Base-by-base conservation (phyloP, 2,888 invertebrate genomes). In the Ametastegia equiseti region DNA sequence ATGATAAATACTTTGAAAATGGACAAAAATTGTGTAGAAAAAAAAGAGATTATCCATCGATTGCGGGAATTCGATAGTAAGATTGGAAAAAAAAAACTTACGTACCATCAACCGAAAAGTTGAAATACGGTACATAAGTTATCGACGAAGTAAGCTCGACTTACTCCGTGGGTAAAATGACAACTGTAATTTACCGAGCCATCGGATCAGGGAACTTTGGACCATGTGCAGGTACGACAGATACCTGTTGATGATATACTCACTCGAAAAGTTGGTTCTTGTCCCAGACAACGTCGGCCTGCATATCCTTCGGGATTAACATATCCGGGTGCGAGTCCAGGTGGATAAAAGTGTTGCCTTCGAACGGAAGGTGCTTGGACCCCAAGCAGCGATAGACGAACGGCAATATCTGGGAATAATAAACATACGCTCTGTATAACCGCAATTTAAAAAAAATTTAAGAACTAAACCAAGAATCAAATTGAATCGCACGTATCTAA, bases 291-390 rank as follows among this genome's bases (percentile, higher is more conserved):
- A 94, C 94, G 82, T 95, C 95, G 7, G 97, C 96, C 81, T 94
- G 93, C 93, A 98, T 94, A 84, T 95, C 93, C 84, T 95, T 94
- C 54, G 97, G 96, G 86, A 98, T 94, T 19, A 97, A 94, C 94
- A 98, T 94, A 89, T 98, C 98, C 5, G 98, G 98, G 92, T 98
- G 98, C 0, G 98, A 97, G 91, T 98, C 98, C 85, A 98, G 95
- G 91, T 98, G 98, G 45, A 98, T 92, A 81, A 98, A 92, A 0
- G 95, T 94, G 80, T 95, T 95, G 69, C 95, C 95, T 88, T 95
- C 94, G 79, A 97, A 92, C 0, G 97, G 97, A 82, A 98, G 93
- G 91, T 96, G 95, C 88, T 96, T 97, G 1, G 96, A 95, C 67
- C 96, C 97, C 85, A 97, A 94, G 85, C 95, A 95, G 1, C 96